These are phyloP conservation scores for Odocoileus virginianus DNA, from an alignment of 2,113 vertebrate species.

Conservation along the genomic window DNA sequence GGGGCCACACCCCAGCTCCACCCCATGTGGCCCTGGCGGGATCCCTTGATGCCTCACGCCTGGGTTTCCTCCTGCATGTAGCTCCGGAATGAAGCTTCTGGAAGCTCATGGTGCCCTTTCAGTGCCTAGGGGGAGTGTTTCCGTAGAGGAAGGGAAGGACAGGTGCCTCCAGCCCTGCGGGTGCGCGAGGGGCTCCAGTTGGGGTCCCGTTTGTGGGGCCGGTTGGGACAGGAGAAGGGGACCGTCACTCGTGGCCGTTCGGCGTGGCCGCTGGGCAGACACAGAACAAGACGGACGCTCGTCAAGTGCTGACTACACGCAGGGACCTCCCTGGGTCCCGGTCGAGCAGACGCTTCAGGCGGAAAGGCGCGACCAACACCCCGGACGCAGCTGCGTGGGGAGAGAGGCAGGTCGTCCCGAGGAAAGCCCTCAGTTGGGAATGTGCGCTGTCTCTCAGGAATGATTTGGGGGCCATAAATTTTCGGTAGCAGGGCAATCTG, in stretches of 20 bases:
- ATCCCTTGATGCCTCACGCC: not conserved
- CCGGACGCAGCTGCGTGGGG: slow-evolving; percentile 21
- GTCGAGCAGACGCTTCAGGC: not conserved
- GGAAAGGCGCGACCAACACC: not conserved
- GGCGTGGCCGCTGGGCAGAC: not conserved
- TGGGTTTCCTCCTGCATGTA: not conserved
- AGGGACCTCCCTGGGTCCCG: not conserved
- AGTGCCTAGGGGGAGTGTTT: not conserved
- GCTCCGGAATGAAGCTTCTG: not conserved
- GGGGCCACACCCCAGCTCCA: not conserved
- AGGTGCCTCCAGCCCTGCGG: fast-evolving
- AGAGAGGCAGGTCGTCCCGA: slow-evolving; percentile 79
- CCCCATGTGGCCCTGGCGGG: not conserved
- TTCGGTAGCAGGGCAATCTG: slow-evolving; percentile 84
- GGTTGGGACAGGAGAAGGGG: fast-evolving
- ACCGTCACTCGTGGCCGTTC: fast-evolving
- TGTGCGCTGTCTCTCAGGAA: slow-evolving; percentile 87
- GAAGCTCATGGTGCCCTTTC: not conserved
- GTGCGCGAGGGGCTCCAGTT: fast-evolving
- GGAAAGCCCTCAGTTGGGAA: slow-evolving; percentile 88
- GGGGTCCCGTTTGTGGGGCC: not conserved
- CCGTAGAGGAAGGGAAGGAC: fast-evolving
- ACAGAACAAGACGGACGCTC: not conserved
- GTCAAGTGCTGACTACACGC: fast-evolving
- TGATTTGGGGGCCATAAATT: slow-evolving; percentile 90